Conservation (phyloP, 2,113 vertebrate species). For the Neomonachus schauinslandi region DNA sequence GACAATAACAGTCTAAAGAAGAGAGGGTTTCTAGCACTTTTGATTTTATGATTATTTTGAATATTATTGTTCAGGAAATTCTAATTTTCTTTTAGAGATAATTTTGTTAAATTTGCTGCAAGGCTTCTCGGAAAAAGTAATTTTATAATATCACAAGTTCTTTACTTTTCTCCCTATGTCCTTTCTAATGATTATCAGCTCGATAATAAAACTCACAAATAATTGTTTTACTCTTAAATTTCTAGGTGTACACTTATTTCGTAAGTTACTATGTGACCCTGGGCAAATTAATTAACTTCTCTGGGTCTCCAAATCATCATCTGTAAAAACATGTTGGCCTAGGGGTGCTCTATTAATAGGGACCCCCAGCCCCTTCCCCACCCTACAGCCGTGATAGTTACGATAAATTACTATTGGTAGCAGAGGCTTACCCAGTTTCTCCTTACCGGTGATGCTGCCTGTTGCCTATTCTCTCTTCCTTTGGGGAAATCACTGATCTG, state of each 20-base stretch:
- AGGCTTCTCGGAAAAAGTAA: constrained; percentile 23
- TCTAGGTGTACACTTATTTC: background rate
- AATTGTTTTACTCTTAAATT: background rate
- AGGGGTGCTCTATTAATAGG: background rate
- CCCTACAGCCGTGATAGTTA: background rate
- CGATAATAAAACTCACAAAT: background rate
- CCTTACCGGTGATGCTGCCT: background rate
- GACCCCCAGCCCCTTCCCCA: background rate
- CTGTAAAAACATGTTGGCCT: background rate
- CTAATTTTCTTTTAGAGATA: constrained; percentile 25
- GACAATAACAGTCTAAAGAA: background rate
- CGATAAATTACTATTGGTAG: background rate
- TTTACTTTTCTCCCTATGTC: background rate
- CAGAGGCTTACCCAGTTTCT: background rate
- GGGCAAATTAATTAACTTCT: constrained; percentile 11
- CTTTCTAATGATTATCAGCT: background rate
- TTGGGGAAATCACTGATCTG: background rate
- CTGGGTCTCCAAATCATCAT: background rate
- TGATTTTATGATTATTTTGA: background rate
- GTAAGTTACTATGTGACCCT: background rate
- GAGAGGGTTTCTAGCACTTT: background rate
- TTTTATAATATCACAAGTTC: background rate
- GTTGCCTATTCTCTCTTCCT: background rate
- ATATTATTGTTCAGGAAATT: constrained; percentile 5
- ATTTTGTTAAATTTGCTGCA: constrained; percentile 34